A percentile compares a stretch with the other conserved stretches of the same genome.
Conservation (phyloP, 2,797 vertebrate species). For the Diceros bicornis region DNA sequence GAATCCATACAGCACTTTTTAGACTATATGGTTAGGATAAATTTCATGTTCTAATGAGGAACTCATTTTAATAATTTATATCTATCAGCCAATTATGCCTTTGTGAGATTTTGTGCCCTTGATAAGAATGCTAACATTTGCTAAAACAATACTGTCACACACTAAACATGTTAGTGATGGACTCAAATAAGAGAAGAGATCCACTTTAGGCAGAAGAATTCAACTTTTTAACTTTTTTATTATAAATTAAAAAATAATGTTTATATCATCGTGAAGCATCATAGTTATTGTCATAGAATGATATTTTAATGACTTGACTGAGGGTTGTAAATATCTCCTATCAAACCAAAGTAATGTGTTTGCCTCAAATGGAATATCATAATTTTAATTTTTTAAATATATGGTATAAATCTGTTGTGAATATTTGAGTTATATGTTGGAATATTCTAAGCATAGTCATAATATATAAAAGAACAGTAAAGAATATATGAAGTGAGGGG, state of each 20-base stretch:
- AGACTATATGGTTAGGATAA: background rate
- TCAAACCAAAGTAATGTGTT: background rate
- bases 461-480: background rate
- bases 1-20: background rate
- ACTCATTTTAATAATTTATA: background rate
- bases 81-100: background rate
- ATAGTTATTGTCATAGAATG: constrained; percentile 25
- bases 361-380: background rate
- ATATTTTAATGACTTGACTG: constrained; percentile 57
- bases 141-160: background rate
- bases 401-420: background rate
- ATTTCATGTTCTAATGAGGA: background rate
- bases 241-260: constrained; percentile 62
- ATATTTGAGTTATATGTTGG: background rate
- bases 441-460: background rate
- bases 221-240: constrained; percentile 62
- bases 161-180: background rate
- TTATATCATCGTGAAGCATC: constrained; percentile 51
- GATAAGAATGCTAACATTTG: constrained; percentile 8
- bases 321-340: constrained; percentile 36
- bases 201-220: constrained; percentile 24
- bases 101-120: background rate
- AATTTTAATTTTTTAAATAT: background rate
- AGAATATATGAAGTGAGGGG: background rate
- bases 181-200: background rate